Conservation (phyloP, 2,113 vertebrate species). For the Bos taurus region DNA sequence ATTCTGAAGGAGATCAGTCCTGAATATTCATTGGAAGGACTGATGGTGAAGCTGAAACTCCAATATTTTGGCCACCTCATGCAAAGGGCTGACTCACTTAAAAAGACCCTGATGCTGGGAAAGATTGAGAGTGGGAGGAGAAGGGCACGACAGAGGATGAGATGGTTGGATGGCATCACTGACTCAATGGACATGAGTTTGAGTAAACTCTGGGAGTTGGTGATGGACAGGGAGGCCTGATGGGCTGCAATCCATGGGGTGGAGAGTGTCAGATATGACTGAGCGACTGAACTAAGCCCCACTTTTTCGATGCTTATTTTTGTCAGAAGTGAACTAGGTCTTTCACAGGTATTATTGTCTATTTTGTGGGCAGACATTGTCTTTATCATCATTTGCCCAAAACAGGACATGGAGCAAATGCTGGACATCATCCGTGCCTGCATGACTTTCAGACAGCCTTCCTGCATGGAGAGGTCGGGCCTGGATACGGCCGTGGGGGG, state of each 20-base stretch:
- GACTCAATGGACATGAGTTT: background rate
- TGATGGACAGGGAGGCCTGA: background rate
- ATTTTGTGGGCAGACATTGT: background rate
- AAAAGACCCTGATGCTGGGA: background rate
- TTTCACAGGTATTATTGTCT: background rate
- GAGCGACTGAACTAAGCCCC: background rate
- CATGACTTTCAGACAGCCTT: background rate
- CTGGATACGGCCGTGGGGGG: too few species aligned
- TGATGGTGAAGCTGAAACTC: background rate
- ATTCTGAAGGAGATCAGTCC: background rate
- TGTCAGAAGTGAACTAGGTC: background rate
- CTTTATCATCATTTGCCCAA: background rate
- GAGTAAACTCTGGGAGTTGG: background rate
- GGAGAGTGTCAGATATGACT: background rate
- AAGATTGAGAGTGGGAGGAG: background rate
- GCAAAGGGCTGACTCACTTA: background rate
- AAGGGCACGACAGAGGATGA: fast-evolving
- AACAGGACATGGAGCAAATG: background rate
- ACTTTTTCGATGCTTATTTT: background rate
- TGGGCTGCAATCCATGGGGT: background rate
- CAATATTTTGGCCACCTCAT: background rate
- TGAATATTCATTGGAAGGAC: background rate
- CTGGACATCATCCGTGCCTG: background rate
- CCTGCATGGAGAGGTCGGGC: background rate
- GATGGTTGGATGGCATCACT: background rate